Evolutionary conservation across 92 coral and sea anemone species (phyloP).

Genomic region (Heliopora coerulea): DNA sequence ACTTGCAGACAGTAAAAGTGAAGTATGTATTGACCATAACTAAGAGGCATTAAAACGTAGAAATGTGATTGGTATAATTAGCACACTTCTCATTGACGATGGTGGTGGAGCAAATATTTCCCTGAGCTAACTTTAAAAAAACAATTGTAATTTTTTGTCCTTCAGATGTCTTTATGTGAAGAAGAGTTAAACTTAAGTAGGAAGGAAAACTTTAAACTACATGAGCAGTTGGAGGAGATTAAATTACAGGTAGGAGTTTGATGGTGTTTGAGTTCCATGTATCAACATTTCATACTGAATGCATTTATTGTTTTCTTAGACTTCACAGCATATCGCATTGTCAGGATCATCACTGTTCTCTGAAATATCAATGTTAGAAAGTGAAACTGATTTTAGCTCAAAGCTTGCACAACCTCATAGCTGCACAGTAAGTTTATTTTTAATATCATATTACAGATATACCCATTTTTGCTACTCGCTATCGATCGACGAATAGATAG

Average conservation of each 20-base stretch:
- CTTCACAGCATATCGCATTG: constrained; percentile 37
- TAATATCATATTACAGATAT: no score
- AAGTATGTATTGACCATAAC: no score
- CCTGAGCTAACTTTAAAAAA: no score
- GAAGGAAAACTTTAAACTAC: constrained; percentile 62
- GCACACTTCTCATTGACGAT: no score
- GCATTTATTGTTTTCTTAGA: not conserved
- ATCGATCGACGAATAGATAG: no score
- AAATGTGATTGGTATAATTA: no score
- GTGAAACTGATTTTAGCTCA: constrained; percentile 36
- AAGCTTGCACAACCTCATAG: constrained; percentile 23
- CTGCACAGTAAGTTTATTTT: constrained; percentile 30
- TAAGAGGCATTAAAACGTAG: no score
- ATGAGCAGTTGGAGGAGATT: constrained; percentile 79
- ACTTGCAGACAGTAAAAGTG: constrained; percentile 67
- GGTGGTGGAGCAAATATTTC: no score
- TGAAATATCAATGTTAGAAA: constrained; percentile 73
- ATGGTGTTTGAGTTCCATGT: not conserved
- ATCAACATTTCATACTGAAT: not conserved
- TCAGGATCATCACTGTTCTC: constrained; percentile 89
- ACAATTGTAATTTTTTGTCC: no score
- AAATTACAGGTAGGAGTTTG: constrained; percentile 77
- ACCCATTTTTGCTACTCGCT: no score
- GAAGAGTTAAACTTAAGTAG: constrained; percentile 86
- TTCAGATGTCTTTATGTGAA: constrained; percentile 72